Conservation (phyloP, 1,140 invertebrate genomes). For the Sycophaga agraensis region DNA sequence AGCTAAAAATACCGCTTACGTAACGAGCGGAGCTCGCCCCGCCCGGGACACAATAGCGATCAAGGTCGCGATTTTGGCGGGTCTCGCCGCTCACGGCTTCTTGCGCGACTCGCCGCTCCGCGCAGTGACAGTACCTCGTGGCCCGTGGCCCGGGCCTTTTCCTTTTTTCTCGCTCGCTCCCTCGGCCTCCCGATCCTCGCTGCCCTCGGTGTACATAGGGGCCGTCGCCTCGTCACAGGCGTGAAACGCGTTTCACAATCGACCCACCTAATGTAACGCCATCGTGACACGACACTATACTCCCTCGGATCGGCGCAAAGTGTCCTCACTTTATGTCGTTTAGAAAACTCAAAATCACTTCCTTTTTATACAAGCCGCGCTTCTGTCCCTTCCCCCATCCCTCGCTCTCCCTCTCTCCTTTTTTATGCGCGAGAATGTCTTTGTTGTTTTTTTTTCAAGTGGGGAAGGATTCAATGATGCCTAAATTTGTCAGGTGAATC, state of each 20-base stretch:
- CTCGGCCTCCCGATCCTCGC: no score
- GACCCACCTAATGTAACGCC: conserved; percentile 20
- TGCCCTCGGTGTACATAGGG: no score
- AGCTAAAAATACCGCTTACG: no score
- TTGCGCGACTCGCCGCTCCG: no score
- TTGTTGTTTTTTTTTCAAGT: not conserved
- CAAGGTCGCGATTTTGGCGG: not conserved
- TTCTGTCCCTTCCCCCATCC: no score
- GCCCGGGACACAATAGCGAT: no score
- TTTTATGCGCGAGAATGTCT: not conserved
- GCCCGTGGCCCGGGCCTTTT: no score
- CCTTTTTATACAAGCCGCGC: conserved; percentile 10
- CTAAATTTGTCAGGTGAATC: not conserved
- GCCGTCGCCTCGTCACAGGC: conserved; percentile 19
- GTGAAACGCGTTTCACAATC: conserved; percentile 29
- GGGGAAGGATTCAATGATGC: not conserved
- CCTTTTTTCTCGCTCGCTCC: no score
- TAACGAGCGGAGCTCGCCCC: no score
- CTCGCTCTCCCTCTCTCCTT: not conserved
- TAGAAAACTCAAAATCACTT: conserved; percentile 27
- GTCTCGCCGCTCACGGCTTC: no score
- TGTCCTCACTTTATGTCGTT: conserved; percentile 25
- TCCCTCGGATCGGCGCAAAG: not conserved
- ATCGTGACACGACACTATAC: conserved; percentile 31
- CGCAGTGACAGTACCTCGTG: no score